Base-by-base conservation (phyloP, 1,140 invertebrate species). In the Tachypleus tridentatus region DNA sequence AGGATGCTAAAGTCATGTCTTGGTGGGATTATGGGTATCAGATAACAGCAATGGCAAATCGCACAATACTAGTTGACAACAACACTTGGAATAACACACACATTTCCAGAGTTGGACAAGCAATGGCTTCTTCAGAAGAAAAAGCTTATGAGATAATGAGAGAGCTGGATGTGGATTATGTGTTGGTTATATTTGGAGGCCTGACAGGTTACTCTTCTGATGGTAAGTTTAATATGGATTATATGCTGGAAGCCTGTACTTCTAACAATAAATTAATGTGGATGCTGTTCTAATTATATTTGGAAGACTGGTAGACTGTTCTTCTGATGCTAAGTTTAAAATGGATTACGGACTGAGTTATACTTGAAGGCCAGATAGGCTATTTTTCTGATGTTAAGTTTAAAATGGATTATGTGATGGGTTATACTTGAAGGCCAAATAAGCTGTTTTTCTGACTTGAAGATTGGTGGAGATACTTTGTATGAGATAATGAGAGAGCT, bases 1-100 rank as follows among this genome's bases (percentile, higher is more conserved):
- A 91, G 87, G 87, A 97, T 80, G 87, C 94, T 4, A 90, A 92
- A 79, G 86, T 98, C 54, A 98, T 98, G 96, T 97, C 93, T 3
- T 98, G 96, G 96, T 98, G 96, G 96, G 96, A 98, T 86, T 98
- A 98, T 79, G 96, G 96, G 5, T 98, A 98, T 79, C 96, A 98
- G 79, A 98, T 98, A 79, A 97, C 95, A 47, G 93, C 93, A 9
- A 98, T 98, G 94, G 95, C 94, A 4, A 98, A 98, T 83, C 82
- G 95, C 57, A 98, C 95, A 4, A 95, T 97, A 70, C 80, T 98
- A 70, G 95, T 98, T n/a, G 96, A 98, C 77, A 98, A 98, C 78
- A 98, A 98, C 75, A 98, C 96, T 6, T 98, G 96, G 96, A 98
- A 98, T 79, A 98, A 98, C 78, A 97, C 95, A 5, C 96, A 98